These are phyloP conservation scores for Himantopus leucocephalus DNA, from an alignment of 2,113 vertebrate genomes.

Conservation along the genomic window DNA sequence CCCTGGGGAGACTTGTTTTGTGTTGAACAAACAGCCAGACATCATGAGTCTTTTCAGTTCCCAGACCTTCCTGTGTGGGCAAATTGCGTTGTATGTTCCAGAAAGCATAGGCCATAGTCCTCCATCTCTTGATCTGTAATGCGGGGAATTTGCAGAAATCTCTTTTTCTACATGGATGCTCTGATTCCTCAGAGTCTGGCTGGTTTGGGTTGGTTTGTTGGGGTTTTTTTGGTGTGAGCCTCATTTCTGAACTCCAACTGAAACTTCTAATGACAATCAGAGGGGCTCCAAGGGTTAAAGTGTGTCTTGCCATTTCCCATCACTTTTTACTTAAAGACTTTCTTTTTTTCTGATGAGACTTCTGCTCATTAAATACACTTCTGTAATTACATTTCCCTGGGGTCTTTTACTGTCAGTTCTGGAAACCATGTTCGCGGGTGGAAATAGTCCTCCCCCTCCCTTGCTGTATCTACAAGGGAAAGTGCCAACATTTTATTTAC, in stretches of 20 bases:
- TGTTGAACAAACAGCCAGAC: not conserved
- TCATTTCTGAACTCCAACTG: not conserved
- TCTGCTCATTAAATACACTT: not conserved
- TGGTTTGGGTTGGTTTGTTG: not conserved
- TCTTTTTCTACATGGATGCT: not conserved
- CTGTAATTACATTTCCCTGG: not conserved
- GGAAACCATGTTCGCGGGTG: not conserved
- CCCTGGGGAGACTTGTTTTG: not conserved
- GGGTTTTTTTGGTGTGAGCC: not conserved
- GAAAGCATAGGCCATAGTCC: not conserved
- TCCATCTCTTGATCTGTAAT: not conserved
- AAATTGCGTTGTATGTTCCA: not conserved
- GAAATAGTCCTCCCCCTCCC: not conserved
- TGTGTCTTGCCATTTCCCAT: not conserved
- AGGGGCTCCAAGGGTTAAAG: not conserved
- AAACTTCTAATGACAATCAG: not conserved
- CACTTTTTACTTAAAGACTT: not conserved
- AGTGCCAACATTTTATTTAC: conserved; percentile 8
- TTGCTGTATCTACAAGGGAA: not conserved
- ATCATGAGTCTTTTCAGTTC: not conserved
- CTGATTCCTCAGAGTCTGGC: not conserved
- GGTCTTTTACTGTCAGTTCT: not conserved
- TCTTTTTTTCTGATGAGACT: not conserved
- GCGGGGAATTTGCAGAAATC: not conserved
- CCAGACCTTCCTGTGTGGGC: not conserved